phyloP scores from a whole-genome alignment of 1,140 invertebrate genomes.

The Caenorhabditis remanei region DNA sequence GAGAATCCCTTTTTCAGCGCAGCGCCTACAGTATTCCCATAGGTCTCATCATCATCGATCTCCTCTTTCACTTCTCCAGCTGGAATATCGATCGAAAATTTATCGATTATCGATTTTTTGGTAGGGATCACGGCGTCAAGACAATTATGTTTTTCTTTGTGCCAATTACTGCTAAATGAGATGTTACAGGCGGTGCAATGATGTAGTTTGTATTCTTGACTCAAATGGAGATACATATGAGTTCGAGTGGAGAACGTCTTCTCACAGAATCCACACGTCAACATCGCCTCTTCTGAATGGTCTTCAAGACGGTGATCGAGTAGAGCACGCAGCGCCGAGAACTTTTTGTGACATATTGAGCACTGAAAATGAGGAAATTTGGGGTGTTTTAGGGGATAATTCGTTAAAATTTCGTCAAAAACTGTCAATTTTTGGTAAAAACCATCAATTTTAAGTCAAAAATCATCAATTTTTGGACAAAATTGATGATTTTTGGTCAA shows the following conservation, averaged over 20 bases:
- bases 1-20: too few relatives aligned
- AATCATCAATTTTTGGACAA: too few relatives aligned
- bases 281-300: background rate
- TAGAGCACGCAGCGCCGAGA: background rate
- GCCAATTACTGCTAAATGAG: background rate
- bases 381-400: background rate
- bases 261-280: background rate
- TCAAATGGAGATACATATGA: background rate
- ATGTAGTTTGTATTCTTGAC: conserved; percentile 17
- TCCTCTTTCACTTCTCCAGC: too few relatives aligned
- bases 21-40: too few relatives aligned
- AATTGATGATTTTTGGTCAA: too few relatives aligned
- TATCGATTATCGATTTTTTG: background rate
- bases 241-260: background rate
- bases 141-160: background rate
- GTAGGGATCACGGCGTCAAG: background rate
- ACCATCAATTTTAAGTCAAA: too few relatives aligned
- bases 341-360: background rate
- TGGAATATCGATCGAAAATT: too few relatives aligned
- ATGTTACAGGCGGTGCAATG: background rate
- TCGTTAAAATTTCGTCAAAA: background rate
- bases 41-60: too few relatives aligned
- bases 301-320: background rate
- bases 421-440: too few relatives aligned
- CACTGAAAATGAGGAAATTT: background rate